phyloP scores from a whole-genome alignment of 2,797 vertebrate species.

The Acomys russatus region DNA sequence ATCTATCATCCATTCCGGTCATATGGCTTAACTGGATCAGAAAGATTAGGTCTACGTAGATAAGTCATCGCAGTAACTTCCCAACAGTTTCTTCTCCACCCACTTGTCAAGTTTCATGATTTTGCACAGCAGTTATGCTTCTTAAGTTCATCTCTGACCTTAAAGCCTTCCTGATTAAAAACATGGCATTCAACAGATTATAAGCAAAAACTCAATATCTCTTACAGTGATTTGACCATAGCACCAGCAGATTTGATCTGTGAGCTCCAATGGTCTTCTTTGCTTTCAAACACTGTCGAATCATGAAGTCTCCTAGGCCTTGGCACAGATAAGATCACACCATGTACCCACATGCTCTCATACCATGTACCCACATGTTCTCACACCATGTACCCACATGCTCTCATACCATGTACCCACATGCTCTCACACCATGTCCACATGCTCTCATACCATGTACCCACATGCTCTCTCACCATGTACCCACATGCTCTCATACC shows the following conservation, averaged over 20 bases:
- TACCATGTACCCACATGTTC: too few relatives aligned
- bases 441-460: too few relatives aligned
- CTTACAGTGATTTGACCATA: not conserved
- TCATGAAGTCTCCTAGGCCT: not conserved
- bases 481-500: too few relatives aligned
- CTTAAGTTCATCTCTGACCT: not conserved
- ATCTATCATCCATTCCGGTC: not conserved
- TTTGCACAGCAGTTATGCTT: not conserved
- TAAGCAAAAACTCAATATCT: conserved; percentile 14
- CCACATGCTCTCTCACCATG: too few relatives aligned
- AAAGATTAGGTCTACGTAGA: not conserved
- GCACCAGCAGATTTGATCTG: not conserved
- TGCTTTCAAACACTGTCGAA: not conserved
- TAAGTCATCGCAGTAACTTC: not conserved
- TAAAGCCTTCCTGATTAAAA: not conserved
- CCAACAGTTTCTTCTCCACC: not conserved
- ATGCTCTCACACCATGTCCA: too few relatives aligned
- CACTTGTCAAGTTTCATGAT: not conserved
- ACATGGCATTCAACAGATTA: not conserved
- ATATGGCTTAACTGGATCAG: not conserved
- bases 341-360: too few relatives aligned
- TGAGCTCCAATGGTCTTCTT: not conserved
- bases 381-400: too few relatives aligned
- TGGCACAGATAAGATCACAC: not conserved
- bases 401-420: too few relatives aligned